Evolutionary conservation across 2,888 invertebrate species (phyloP), one percentile per base, ranked within the genome.

Genomic region (Pheosia gnoma): DNA sequence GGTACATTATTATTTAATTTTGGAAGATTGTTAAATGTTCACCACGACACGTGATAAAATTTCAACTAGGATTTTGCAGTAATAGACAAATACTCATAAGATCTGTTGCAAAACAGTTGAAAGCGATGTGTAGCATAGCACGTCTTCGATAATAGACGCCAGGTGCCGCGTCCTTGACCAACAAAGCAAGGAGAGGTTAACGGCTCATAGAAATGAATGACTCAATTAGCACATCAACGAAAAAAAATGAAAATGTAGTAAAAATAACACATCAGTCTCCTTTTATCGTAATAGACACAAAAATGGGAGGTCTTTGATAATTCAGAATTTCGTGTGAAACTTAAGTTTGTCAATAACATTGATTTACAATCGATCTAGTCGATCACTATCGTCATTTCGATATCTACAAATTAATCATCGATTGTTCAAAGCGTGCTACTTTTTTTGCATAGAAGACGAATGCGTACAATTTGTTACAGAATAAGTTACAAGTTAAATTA

Each of bases 181-280:
- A 56, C 41, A 41, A 41, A 56, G 3, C 7, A 54, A n/a, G 25
- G 4, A n/a, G 25, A 56, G 56, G 56, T 56, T 56, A 56, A 41
- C 54, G 54, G 8, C 56, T 56, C 8, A 10, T 13, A 41, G 25
- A 10, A 41, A 3, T 56, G 41, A 56, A 54, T 54, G n/a, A 11
- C 38, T 51, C 25, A 5, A 54, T 54, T 54, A 54, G 38, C 54
- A 54, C 53, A 53, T 37, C 11, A n/a, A 38, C 37, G 9, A 38
- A 54, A 25, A n/a, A 36, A 37, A 54, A 37, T 38, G 10, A 53
- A 54, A 54, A 52, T 11, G 25, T 25, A 25, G 2, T 51, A 25
- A 11, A n/a, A 47, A 47, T 47, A 45, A 45, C 47, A 47, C n/a
- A n/a, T 47, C 7, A n/a, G 11, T 5, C 47, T 11, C 3, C 47